Evolutionary conservation across 2,113 vertebrate species (phyloP).

Genomic region (Indicator maculatus): DNA sequence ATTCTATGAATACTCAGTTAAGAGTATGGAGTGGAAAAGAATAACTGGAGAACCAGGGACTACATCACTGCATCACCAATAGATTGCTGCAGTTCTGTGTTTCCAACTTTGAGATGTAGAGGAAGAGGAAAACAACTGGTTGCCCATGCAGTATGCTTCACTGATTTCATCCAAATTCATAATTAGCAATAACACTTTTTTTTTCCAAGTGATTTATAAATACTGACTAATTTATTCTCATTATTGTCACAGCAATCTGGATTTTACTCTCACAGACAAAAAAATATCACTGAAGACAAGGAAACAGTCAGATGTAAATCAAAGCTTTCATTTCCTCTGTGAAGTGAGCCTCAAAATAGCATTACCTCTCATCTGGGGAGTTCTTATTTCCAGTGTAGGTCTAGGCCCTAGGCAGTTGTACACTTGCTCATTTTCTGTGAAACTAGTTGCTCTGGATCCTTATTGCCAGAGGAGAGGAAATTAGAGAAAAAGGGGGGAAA

Average conservation of each 20-base stretch:
- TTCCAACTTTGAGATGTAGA: not conserved
- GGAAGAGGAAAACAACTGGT: not conserved
- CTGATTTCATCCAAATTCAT: not conserved
- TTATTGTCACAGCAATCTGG: conserved; percentile 36
- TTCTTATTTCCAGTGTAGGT: not conserved
- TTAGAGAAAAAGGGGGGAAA: not conserved
- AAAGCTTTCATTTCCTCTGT: not conserved
- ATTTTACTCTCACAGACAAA: not conserved
- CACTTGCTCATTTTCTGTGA: not conserved
- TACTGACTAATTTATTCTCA: conserved; percentile 44
- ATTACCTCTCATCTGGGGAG: not conserved
- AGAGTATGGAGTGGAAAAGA: not conserved
- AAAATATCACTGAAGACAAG: not conserved
- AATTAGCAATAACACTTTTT: conserved; percentile 17
- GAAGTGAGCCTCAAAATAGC: conserved; percentile 8
- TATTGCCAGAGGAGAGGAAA: conserved; percentile 9
- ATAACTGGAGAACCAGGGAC: not conserved
- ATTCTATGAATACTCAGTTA: not conserved
- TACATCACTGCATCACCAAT: not conserved
- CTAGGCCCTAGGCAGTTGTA: not conserved
- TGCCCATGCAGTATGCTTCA: conserved; percentile 10
- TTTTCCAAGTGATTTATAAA: conserved; percentile 31
- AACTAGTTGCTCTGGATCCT: conserved; percentile 11
- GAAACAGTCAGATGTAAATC: conserved; percentile 8
- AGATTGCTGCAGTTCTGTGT: not conserved